Evolutionary conservation across 2,113 vertebrate genomes (phyloP).

Genomic region (Nannobrachium achirus): DNA sequence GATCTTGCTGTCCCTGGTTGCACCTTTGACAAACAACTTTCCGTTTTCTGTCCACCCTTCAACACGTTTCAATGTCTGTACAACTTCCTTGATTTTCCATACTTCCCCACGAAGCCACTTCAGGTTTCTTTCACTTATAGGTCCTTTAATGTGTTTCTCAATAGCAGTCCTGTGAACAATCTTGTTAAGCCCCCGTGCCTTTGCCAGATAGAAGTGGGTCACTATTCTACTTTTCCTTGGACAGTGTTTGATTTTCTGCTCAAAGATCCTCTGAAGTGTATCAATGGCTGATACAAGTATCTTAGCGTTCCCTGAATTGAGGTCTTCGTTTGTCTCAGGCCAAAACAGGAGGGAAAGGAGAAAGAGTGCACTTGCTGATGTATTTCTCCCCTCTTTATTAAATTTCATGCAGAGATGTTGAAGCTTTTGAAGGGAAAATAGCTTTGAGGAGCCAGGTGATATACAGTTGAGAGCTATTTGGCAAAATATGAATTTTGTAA

Average conservation of each 20-base stretch:
- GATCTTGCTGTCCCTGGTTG: slow-evolving; percentile 26
- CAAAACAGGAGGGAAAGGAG: slow-evolving; percentile 77
- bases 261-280: slow-evolving; percentile 45
- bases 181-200: slow-evolving; percentile 67
- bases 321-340: slow-evolving; percentile 70
- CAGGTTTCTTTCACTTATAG: slow-evolving; percentile 64
- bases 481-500: slow-evolving; percentile 71
- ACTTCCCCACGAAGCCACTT: slow-evolving; percentile 69
- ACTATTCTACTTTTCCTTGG: slow-evolving; percentile 65
- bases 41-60: slow-evolving; percentile 77
- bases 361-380: slow-evolving; percentile 63
- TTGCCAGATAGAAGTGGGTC: slow-evolving; percentile 74
- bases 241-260: slow-evolving; percentile 67
- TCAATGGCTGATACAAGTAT: slow-evolving; percentile 70
- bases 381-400: background rate
- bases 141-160: slow-evolving; percentile 67
- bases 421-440: slow-evolving; percentile 52
- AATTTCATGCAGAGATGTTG: slow-evolving; percentile 61
- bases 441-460: slow-evolving; percentile 65
- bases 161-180: slow-evolving; percentile 70
- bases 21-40: slow-evolving; percentile 61
- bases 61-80: slow-evolving; percentile 60
- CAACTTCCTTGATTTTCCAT: slow-evolving; percentile 52
- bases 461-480: slow-evolving; percentile 75
- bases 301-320: slow-evolving; percentile 33